Conservation (phyloP, 2,797 vertebrate genomes). For the Cephalopachus bancanus region DNA sequence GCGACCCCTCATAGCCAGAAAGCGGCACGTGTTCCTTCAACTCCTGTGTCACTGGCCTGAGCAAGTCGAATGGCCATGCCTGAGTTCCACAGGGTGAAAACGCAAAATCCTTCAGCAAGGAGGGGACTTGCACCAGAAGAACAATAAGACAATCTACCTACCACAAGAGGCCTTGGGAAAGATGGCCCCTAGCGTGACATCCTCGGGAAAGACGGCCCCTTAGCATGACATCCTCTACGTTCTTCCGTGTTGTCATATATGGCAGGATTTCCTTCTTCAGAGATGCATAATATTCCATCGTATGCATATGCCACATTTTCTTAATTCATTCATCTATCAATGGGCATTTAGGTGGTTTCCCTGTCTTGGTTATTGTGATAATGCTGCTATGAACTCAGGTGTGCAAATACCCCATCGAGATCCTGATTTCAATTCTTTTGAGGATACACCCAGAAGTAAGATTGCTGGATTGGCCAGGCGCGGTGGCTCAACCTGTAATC, state of each 20-base stretch:
- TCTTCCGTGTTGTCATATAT: background rate
- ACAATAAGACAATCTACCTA: too few relatives aligned
- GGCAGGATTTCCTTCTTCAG: background rate
- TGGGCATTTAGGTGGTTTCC: background rate
- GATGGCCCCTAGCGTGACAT: background rate
- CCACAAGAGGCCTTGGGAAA: background rate
- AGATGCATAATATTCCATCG: background rate
- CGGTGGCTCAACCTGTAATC: too few relatives aligned
- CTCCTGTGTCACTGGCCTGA: background rate
- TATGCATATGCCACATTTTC: background rate
- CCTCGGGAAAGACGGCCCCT: too few relatives aligned
- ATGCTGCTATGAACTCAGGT: background rate
- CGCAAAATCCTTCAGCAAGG: background rate
- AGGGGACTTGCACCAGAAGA: accelerated
- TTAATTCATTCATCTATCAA: background rate
- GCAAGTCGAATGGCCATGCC: background rate
- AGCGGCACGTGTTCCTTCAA: background rate
- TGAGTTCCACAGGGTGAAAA: background rate
- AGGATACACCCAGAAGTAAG: background rate
- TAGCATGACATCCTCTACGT: background rate
- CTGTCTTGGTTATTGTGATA: background rate
- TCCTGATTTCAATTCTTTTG: background rate
- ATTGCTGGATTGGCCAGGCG: background rate
- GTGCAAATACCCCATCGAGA: background rate
- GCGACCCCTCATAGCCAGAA: background rate